phyloP scores from a whole-genome alignment of 2,113 vertebrate genomes.

The Oncorhynchus gorbuscha region DNA sequence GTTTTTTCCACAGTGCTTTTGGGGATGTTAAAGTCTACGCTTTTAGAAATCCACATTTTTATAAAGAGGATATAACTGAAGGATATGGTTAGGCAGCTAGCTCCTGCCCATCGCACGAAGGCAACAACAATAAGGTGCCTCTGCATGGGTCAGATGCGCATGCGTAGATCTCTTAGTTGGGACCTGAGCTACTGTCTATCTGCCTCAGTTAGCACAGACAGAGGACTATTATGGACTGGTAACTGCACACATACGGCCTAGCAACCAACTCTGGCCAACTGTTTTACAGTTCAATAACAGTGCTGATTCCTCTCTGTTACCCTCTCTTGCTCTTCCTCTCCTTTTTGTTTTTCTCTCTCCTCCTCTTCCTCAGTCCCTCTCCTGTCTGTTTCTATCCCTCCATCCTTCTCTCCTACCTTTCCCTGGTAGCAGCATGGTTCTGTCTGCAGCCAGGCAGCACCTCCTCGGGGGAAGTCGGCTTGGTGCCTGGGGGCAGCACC shows the following conservation, averaged over 20 bases:
- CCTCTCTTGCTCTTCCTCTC: no score
- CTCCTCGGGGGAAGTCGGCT: constrained; percentile 40
- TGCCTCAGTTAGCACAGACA: no score
- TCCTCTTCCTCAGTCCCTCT: background rate
- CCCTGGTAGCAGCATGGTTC: constrained; percentile 75
- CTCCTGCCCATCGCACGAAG: no score
- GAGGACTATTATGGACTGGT: no score
- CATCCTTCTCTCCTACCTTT: background rate
- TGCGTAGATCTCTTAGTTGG: no score
- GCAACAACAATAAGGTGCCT: no score
- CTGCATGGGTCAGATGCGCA: no score
- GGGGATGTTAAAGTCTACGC: background rate
- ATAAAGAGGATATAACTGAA: background rate
- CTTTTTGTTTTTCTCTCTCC: no score
- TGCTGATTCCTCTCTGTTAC: background rate
- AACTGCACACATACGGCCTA: background rate
- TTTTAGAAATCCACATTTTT: background rate
- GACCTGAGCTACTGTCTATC: no score
- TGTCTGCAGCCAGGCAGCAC: constrained; percentile 58
- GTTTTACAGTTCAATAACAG: background rate
- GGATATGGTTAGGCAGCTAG: background rate
- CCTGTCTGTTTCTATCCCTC: background rate
- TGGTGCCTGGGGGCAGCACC: constrained; percentile 28
- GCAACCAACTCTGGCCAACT: no score
- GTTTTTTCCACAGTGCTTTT: background rate